Percentiles rank a stretch among this genome's conserved stretches.
These are phyloP conservation scores for Dipodomys merriami DNA, from an alignment of 2,113 vertebrate species.

Conservation along the genomic window DNA sequence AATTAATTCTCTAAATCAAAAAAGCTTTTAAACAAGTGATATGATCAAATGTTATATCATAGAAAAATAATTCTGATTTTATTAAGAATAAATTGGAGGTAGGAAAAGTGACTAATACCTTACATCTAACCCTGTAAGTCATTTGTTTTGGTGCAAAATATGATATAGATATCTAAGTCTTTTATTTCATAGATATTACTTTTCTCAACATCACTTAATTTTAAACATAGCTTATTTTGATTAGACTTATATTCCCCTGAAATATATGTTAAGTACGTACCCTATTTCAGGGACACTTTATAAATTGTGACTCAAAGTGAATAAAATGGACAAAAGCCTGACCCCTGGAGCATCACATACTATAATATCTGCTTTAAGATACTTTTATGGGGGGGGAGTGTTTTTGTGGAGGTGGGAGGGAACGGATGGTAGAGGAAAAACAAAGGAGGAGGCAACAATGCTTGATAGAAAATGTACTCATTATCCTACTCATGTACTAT, in stretches of 20 bases:
- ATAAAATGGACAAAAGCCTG: not conserved
- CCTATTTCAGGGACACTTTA: not conserved
- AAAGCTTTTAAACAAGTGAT: not conserved
- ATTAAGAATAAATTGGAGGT: not conserved
- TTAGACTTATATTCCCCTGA: not conserved
- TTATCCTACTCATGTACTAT: too few species aligned
- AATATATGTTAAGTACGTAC: not conserved
- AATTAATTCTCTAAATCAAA: too few species aligned
- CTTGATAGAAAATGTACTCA: too few species aligned
- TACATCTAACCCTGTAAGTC: not conserved
- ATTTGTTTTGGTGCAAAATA: not conserved
- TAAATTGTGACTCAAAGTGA: not conserved
- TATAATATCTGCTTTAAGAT: not conserved
- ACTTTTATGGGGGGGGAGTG: too few species aligned
- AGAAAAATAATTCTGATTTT: not conserved
- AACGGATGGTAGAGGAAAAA: too few species aligned
- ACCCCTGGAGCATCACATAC: not conserved
- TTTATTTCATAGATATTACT: not conserved
- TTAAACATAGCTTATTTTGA: not conserved
- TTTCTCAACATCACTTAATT: slow-evolving; percentile 19
- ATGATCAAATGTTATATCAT: not conserved
- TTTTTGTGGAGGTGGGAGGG: too few species aligned
- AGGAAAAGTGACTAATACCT: not conserved
- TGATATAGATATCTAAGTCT: not conserved
- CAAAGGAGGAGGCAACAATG: too few species aligned